Evolutionary conservation across 1,140 invertebrate species (phyloP).

Genomic region (Hirudo medicinalis): DNA sequence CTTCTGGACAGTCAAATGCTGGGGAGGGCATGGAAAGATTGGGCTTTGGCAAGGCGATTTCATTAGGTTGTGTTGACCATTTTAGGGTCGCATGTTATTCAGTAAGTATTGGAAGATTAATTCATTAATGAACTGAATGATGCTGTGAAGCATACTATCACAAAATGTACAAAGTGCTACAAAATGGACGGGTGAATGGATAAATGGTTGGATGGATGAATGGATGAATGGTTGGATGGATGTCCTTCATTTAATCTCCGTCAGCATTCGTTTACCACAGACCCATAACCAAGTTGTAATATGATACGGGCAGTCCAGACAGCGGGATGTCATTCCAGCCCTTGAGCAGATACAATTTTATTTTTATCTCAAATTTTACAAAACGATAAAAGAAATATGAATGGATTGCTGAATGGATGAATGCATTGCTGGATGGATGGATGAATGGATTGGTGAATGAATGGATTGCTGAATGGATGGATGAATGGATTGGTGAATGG

Average conservation of each 20-base stretch:
- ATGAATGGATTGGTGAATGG: not conserved
- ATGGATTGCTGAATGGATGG: not conserved
- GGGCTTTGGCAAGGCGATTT: not conserved
- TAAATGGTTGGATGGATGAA: not conserved
- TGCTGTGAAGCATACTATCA: too few relatives aligned
- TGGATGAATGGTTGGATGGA: too few relatives aligned
- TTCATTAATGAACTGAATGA: too few relatives aligned
- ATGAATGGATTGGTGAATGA: not conserved
- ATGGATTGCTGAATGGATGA: not conserved
- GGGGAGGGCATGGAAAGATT: not conserved
- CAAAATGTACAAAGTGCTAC: too few relatives aligned
- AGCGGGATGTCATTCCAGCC: too few relatives aligned
- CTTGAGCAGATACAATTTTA: too few relatives aligned
- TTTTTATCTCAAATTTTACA: too few relatives aligned
- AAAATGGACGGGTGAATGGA: not conserved
- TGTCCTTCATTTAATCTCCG: too few relatives aligned
- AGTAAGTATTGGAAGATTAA: not conserved
- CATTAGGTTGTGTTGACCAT: not conserved
- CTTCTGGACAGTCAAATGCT: constrained; percentile 1
- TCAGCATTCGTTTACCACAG: too few relatives aligned
- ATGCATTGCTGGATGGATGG: not conserved
- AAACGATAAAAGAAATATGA: not conserved
- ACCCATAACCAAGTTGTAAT: too few relatives aligned
- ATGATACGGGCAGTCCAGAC: too few relatives aligned
- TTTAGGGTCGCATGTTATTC: not conserved